phyloP scores from a whole-genome alignment of 2,113 vertebrate genomes.

The Actenoides lindsayi region DNA sequence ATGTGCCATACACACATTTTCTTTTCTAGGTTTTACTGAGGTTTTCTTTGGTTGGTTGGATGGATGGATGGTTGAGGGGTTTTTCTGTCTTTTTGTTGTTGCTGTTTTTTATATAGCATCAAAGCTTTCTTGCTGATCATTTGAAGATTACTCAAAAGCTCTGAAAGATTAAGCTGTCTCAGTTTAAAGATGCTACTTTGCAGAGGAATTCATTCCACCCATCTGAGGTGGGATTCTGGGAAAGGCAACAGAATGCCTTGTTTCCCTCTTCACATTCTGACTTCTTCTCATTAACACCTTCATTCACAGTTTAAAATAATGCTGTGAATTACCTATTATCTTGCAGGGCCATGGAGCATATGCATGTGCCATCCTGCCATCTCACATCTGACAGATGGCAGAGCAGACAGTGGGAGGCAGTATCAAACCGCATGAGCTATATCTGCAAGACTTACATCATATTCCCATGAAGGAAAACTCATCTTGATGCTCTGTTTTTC shows the following conservation, averaged over 20 bases:
- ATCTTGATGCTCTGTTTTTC: neutral
- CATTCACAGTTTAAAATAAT: neutral
- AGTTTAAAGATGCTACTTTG: neutral
- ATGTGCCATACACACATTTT: neutral
- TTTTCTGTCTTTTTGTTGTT: neutral
- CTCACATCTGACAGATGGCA: conserved; percentile 26
- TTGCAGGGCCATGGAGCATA: neutral
- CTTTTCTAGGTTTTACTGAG: neutral
- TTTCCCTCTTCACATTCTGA: neutral
- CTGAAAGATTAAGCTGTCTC: neutral
- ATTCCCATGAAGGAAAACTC: neutral
- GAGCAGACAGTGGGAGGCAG: conserved; percentile 62
- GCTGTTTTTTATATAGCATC: neutral
- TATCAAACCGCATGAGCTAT: conserved; percentile 29
- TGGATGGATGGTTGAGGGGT: too few relatives aligned
- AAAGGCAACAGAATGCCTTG: neutral
- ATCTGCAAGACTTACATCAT: neutral
- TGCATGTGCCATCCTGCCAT: neutral
- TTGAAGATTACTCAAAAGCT: neutral
- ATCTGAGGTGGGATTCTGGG: neutral
- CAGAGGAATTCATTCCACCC: neutral
- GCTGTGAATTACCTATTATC: conserved; percentile 5
- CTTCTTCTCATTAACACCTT: neutral
- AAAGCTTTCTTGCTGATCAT: neutral
- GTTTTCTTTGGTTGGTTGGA: neutral